Percentiles rank a stretch among this genome's conserved stretches.
phyloP scores from a whole-genome alignment of 2,113 vertebrate species.

The Paraplagusia blochii region DNA sequence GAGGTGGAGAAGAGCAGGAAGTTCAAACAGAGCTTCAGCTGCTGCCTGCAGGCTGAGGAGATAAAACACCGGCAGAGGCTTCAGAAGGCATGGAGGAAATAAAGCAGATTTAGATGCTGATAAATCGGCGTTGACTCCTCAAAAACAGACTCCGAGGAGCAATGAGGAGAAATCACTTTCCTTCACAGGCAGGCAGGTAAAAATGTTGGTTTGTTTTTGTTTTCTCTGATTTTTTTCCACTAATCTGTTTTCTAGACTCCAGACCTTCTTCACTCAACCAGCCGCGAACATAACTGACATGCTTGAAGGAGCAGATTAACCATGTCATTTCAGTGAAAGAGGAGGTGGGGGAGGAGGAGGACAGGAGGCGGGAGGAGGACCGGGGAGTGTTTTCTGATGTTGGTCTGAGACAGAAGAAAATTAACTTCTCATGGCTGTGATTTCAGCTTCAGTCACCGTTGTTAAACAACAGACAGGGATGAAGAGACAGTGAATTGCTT shows the following conservation, averaged over 20 bases:
- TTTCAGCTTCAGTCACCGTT: too few relatives aligned
- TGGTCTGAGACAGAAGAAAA: too few relatives aligned
- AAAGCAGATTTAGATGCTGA: constrained; percentile 51
- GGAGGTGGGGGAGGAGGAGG: not conserved
- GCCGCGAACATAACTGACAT: constrained; percentile 12
- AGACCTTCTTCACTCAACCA: not conserved
- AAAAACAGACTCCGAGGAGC: constrained; percentile 67
- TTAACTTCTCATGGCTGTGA: too few relatives aligned
- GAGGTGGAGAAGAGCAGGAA: constrained; percentile 28
- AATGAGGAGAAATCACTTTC: constrained; percentile 64
- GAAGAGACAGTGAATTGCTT: too few relatives aligned
- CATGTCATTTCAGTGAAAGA: constrained; percentile 6
- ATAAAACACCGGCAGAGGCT: not conserved
- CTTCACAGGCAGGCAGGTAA: not conserved
- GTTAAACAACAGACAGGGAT: too few relatives aligned
- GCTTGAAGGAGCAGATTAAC: constrained; percentile 27
- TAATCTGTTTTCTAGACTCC: not conserved
- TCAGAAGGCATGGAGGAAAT: constrained; percentile 15
- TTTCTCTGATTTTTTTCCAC: constrained; percentile 9
- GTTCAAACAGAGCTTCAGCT: constrained; percentile 21
- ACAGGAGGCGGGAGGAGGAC: too few relatives aligned
- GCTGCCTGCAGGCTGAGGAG: constrained; percentile 3
- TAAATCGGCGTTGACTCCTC: constrained; percentile 59
- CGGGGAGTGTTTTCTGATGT: too few relatives aligned
- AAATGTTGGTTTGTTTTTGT: constrained; percentile 9